phyloP scores from a whole-genome alignment of 2,113 vertebrate species.

The Pangasianodon hypophthalmus region DNA sequence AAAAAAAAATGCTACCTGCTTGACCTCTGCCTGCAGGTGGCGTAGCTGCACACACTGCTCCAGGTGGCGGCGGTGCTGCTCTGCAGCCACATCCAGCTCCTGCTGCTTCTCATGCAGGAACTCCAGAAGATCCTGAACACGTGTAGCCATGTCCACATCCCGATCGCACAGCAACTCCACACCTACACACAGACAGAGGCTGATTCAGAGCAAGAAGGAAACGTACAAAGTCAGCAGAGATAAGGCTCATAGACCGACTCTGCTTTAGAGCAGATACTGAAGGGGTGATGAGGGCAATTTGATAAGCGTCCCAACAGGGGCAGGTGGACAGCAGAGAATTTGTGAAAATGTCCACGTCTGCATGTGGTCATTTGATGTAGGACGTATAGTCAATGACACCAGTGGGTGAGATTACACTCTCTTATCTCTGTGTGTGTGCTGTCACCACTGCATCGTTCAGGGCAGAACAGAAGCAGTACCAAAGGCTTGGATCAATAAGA shows the following conservation, averaged over 20 bases:
- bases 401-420: background rate
- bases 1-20: constrained; percentile 81
- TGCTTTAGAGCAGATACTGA: background rate
- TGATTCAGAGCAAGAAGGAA: background rate
- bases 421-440: background rate
- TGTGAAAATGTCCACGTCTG: background rate
- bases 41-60: constrained; percentile 97
- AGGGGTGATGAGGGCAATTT: background rate
- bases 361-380: constrained; percentile 1
- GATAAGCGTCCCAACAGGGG: background rate
- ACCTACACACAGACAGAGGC: constrained; percentile 69
- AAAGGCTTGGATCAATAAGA: background rate
- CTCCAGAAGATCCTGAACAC: constrained; percentile 94
- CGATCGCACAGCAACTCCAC: constrained; percentile 95
- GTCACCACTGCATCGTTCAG: background rate
- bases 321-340: background rate
- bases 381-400: background rate
- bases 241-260: background rate
- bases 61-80: constrained; percentile 94
- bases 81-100: constrained; percentile 88
- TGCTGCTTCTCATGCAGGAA: constrained; percentile 98
- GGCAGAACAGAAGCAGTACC: background rate
- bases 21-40: constrained; percentile 97
- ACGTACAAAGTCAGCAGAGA: background rate
- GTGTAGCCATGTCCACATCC: constrained; percentile 95